Percentiles rank a stretch among this genome's conserved stretches.
Conservation (phyloP, 1,140 invertebrate genomes). For the Thaumatotibia leucotreta region DNA sequence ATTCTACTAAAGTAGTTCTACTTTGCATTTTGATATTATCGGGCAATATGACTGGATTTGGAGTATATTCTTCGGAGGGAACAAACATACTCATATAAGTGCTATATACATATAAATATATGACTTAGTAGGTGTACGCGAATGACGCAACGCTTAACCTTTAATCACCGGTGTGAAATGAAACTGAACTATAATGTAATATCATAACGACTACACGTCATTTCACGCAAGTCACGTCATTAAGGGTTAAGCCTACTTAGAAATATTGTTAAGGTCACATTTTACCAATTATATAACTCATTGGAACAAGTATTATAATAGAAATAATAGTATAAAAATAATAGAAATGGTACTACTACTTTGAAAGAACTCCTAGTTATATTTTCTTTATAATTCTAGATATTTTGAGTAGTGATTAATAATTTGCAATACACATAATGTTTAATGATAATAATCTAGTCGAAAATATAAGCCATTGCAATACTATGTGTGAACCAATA, state of each 20-base stretch:
- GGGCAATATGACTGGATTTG: not conserved
- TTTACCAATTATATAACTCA: not conserved
- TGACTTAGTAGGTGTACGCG: not conserved
- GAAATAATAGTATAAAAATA: conserved; percentile 40
- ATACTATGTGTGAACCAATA: conserved; percentile 51
- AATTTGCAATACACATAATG: conserved; percentile 18
- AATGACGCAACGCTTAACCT: not conserved
- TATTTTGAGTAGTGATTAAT: conserved; percentile 7
- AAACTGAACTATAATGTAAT: too few relatives aligned
- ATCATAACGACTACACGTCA: too few relatives aligned
- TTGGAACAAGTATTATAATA: conserved; percentile 1
- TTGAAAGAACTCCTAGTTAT: not conserved
- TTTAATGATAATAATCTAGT: conserved; percentile 49
- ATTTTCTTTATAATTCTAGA: not conserved
- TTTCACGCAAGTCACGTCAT: too few relatives aligned
- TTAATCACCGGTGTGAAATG: too few relatives aligned
- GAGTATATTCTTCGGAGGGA: not conserved
- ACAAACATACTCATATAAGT: conserved; percentile 7
- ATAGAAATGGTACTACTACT: conserved; percentile 24
- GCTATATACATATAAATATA: not conserved
- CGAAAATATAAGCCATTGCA: conserved; percentile 70
- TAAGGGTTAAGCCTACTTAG: too few relatives aligned
- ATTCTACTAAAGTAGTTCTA: conserved; percentile 44
- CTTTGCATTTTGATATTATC: conserved; percentile 20
- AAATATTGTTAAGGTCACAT: not conserved